Evolutionary conservation across 1,140 invertebrate genomes (phyloP).

Genomic region (Zaprionus ornatus): DNA sequence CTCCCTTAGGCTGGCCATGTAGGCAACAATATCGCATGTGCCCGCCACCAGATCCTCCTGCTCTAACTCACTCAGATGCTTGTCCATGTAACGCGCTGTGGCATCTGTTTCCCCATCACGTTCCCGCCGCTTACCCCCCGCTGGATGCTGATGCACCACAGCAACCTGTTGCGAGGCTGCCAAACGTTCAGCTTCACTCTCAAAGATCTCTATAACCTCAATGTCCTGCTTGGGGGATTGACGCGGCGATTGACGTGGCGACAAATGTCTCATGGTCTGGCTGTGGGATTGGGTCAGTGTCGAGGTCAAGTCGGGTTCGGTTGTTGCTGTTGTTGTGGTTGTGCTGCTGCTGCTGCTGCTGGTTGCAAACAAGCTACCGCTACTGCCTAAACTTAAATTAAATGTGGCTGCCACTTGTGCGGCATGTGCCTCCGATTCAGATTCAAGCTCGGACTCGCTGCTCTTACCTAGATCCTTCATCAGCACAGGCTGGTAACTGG

Average conservation of each 20-base stretch:
- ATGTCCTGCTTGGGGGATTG: conserved; percentile 82
- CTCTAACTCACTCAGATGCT: conserved; percentile 78
- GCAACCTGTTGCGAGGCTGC: conserved; percentile 75
- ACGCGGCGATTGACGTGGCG: conserved; percentile 72
- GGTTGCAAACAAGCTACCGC: conserved; percentile 73
- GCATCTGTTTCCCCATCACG: conserved; percentile 52
- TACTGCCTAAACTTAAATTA: conserved; percentile 83
- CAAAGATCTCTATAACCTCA: conserved; percentile 81
- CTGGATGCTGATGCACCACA: conserved; percentile 71
- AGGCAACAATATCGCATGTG: conserved; percentile 81
- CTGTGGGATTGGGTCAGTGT: conserved; percentile 2
- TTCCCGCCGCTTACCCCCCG: conserved; percentile 50
- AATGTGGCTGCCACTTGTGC: conserved; percentile 73
- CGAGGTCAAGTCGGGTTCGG: conserved; percentile 37
- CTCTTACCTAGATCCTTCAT: conserved; percentile 94
- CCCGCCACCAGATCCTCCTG: conserved; percentile 74
- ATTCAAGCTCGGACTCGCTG: conserved; percentile 74
- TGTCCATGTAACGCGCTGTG: conserved; percentile 71
- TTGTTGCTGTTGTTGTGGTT: conserved; percentile 23
- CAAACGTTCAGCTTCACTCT: conserved; percentile 71
- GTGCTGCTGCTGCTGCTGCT: conserved; percentile 8
- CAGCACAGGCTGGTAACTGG: conserved; percentile 93
- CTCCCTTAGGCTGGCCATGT: conserved; percentile 82
- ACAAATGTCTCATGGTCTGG: conserved; percentile 50
- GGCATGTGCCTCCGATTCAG: conserved; percentile 73